These are phyloP conservation scores for Homarus gammarus DNA, from an alignment of 2,888 invertebrate genomes.

Conservation along the genomic window DNA sequence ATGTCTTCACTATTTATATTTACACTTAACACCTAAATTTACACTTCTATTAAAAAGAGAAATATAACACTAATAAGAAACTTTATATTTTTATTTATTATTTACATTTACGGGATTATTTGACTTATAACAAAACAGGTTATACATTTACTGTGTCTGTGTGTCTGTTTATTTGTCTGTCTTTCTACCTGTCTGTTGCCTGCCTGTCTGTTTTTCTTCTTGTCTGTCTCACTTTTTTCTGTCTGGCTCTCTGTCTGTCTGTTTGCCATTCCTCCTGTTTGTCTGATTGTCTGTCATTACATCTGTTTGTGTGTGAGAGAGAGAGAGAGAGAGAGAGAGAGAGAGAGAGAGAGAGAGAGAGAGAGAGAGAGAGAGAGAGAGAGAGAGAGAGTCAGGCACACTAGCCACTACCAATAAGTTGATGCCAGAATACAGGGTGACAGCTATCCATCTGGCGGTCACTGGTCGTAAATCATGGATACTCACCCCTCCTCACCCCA, in stretches of 20 bases:
- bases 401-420: constrained; percentile 32
- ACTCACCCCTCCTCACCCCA: neutral
- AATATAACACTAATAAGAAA: no score
- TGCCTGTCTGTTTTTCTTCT: neutral
- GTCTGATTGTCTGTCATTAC: neutral
- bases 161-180: no score
- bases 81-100: no score
- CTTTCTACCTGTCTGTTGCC: no score
- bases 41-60: no score
- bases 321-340: neutral
- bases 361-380: constrained; percentile 23
- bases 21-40: no score
- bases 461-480: constrained; percentile 51
- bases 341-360: neutral
- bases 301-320: neutral
- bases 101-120: no score
- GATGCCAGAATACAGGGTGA: constrained; percentile 47
- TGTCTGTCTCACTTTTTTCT: constrained; percentile 1
- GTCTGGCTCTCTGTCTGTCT: constrained; percentile 2
- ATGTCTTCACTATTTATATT: no score
- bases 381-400: neutral
- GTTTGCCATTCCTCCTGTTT: neutral
- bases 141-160: no score
- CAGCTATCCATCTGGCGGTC: constrained; percentile 60
- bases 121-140: no score